Evolutionary conservation across 2,113 vertebrate species (phyloP).

Genomic region (Diadophis punctatus): DNA sequence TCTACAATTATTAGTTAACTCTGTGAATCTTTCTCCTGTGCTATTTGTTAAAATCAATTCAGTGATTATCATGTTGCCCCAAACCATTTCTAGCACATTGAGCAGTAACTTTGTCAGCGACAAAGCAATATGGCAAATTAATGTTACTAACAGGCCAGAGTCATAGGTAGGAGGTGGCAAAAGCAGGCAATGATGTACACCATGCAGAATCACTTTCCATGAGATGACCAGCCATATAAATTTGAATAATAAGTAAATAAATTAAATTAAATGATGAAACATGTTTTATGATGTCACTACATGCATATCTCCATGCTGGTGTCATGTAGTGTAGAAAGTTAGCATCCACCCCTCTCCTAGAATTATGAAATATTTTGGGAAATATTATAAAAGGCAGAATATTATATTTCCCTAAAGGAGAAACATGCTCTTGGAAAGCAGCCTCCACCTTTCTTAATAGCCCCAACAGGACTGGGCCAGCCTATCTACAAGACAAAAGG

Average conservation of each 20-base stretch:
- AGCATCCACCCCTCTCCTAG: too few relatives aligned
- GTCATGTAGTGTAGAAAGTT: background rate
- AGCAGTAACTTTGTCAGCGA: background rate
- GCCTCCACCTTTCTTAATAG: too few relatives aligned
- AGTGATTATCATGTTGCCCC: background rate
- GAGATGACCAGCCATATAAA: background rate
- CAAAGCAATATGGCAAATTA: background rate
- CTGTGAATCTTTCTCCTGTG: background rate
- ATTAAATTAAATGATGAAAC: background rate
- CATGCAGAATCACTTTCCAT: background rate
- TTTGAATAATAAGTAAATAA: background rate
- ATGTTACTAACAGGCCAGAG: background rate
- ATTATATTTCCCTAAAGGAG: too few relatives aligned
- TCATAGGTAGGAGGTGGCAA: background rate
- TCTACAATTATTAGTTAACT: background rate
- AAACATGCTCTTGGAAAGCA: too few relatives aligned
- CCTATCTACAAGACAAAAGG: too few relatives aligned
- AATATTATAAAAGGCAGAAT: too few relatives aligned
- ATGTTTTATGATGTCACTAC: background rate
- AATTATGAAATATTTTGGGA: too few relatives aligned
- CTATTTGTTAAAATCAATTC: background rate
- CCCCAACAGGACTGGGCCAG: too few relatives aligned
- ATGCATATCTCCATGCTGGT: background rate
- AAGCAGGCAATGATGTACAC: background rate
- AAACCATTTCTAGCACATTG: background rate